Evolutionary conservation across 2,888 invertebrate genomes (phyloP).

Genomic region (Anthrax anthrax): DNA sequence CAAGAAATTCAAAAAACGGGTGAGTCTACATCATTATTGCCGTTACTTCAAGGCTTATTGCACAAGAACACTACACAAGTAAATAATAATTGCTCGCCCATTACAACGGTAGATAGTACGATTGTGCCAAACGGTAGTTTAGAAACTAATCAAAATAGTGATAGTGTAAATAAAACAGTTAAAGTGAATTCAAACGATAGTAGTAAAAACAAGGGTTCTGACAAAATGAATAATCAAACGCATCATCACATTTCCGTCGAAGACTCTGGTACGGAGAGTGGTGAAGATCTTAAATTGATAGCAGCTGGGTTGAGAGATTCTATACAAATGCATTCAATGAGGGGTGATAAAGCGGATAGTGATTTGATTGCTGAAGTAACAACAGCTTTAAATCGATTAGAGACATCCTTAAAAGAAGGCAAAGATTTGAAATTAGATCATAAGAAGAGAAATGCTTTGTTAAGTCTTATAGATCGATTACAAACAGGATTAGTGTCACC

Average conservation of each 20-base stretch:
- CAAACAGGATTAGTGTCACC: conserved; percentile 41
- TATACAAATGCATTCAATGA: conserved; percentile 36
- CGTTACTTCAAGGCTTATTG: conserved; percentile 51
- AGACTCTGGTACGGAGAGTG: conserved; percentile 54
- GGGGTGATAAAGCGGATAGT: conserved; percentile 35
- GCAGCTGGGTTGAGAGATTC: conserved; percentile 38
- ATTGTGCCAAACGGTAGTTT: conserved; percentile 24
- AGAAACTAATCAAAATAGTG: conserved; percentile 13
- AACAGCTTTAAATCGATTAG: conserved; percentile 57
- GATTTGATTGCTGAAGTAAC: conserved; percentile 62
- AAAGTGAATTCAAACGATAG: conserved; percentile 1
- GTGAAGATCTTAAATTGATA: conserved; percentile 48
- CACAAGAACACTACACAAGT: conserved; percentile 27
- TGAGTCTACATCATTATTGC: conserved; percentile 56
- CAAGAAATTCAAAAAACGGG: conserved; percentile 36
- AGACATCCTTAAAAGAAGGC: conserved; percentile 52
- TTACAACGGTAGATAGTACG: conserved; percentile 9
- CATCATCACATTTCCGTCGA: conserved; percentile 31
- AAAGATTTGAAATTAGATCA: conserved; percentile 36
- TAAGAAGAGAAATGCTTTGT: conserved; percentile 43
- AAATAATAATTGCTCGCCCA: conserved; percentile 6
- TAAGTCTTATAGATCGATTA: conserved; percentile 54
- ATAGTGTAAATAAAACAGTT: not conserved
- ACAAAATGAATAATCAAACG: not conserved
- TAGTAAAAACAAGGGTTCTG: conserved; percentile 2